A percentile compares a stretch with the other conserved stretches of the same genome.
phyloP scores from a whole-genome alignment of 2,888 invertebrate genomes.

The Tenthredo notha region DNA sequence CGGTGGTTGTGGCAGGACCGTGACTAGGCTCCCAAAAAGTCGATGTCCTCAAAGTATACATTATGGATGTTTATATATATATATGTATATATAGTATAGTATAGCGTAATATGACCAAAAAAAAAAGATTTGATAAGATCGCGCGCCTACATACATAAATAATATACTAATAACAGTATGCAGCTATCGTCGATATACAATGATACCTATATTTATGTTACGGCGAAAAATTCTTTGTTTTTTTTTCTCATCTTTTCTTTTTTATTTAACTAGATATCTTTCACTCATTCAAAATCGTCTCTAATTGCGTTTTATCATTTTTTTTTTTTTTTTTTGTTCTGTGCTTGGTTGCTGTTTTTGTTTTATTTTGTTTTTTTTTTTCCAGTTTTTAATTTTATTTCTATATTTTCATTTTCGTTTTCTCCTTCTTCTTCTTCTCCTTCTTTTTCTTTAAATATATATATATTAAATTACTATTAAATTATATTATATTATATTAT shows the following conservation, averaged over 20 bases:
- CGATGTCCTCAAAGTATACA: too few relatives aligned
- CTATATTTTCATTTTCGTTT: not conserved
- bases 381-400: not conserved
- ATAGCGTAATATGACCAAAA: not conserved
- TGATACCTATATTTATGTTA: not conserved
- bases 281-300: not conserved
- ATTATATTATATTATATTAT: not conserved
- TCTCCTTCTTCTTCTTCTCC: not conserved
- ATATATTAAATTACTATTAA: not conserved
- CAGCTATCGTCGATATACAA: not conserved
- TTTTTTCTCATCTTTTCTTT: not conserved
- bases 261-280: not conserved
- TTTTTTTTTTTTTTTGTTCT: not conserved
- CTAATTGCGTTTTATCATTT: conserved; percentile 1
- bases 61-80: too few relatives aligned
- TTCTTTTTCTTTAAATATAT: not conserved
- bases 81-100: not conserved
- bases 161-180: not conserved
- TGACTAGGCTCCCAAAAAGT: too few relatives aligned
- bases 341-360: not conserved
- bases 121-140: not conserved
- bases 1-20: too few relatives aligned
- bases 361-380: not conserved
- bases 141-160: not conserved
- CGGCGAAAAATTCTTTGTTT: not conserved